Evolutionary conservation across 2,888 invertebrate species (phyloP), one percentile per base, ranked within the genome.

Genomic region (Gryllus longicercus): DNA sequence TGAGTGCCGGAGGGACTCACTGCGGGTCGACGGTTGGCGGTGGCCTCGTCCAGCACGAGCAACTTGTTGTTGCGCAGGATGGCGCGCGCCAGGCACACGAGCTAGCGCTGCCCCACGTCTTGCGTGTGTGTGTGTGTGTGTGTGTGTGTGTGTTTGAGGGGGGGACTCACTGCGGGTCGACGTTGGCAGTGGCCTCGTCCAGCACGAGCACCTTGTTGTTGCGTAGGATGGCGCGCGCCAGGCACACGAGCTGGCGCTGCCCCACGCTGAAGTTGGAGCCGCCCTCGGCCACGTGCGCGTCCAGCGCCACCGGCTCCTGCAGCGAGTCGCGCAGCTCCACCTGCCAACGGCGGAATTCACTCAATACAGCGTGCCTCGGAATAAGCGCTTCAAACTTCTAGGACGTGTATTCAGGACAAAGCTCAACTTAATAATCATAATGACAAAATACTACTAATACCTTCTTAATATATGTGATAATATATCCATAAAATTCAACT

Each of bases 141-240:
- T 2, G 2, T 38, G 25, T n/a, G n/a, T 38, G 25, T 38, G 2
- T 38, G 25, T 3, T 0, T 0, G 21, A 21, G 21, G 38, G 8
- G 1, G 0, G 38, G 38, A 63, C 63, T 63, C 8, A 63, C 90
- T 94, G 94, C 14, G 95, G 95, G 88, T 97, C 96, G 12, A 97
- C 96, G 86, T 96, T 97, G 2, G 97, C 96, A 0, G 97, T 97
- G 21, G 97, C 97, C 87, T 97, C 97, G 85, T 97, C 97, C 83
- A 97, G 89, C 83, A 97, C 93, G 0, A 97, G 89, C 83, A 97
- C 93, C 83, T 91, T 92, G 87, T 96, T 96, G 83, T 93, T 93
- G 49, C 94, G 90, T 23, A 97, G 88, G 84, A 97, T 94, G 74
- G 97, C 97, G 79, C 97, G 90, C 0, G 96, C 97, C 82, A 97